Conservation (phyloP, 2,888 invertebrate species). For the Drosophila seclusa region DNA sequence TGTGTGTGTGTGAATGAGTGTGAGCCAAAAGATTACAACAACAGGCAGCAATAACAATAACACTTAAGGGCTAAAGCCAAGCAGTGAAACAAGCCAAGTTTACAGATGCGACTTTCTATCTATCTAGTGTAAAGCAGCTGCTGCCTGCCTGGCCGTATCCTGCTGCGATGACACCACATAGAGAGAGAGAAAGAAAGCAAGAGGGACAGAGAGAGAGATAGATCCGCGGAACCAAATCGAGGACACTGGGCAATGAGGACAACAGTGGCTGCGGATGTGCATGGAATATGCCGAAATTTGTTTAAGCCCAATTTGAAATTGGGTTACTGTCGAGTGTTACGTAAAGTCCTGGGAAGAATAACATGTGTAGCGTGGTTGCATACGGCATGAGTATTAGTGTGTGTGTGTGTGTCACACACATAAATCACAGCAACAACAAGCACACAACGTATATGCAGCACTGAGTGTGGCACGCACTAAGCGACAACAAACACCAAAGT, state of each 20-base stretch:
- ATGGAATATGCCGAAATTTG: slow-evolving; percentile 59
- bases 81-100: slow-evolving; percentile 35
- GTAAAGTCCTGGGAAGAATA: slow-evolving; percentile 45
- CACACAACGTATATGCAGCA: slow-evolving; percentile 52
- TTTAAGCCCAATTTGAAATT: slow-evolving; percentile 68
- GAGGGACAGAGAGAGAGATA: not conserved
- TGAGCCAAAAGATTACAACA: slow-evolving; percentile 38
- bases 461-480: slow-evolving; percentile 49
- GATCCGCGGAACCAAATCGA: slow-evolving; percentile 31
- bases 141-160: slow-evolving; percentile 17
- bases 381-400: not conserved
- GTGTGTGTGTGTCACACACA: slow-evolving; percentile 35
- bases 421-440: slow-evolving; percentile 53
- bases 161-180: slow-evolving; percentile 40
- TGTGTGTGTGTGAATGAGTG: slow-evolving; percentile 15
- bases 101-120: slow-evolving; percentile 33
- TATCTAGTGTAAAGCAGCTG: slow-evolving; percentile 19
- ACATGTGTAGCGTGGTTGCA: slow-evolving; percentile 39
- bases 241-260: slow-evolving; percentile 28
- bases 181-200: slow-evolving; percentile 8
- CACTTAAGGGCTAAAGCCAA: slow-evolving; percentile 53
- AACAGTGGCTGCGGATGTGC: slow-evolving; percentile 31
- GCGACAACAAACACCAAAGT: slow-evolving; percentile 42
- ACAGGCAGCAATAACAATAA: slow-evolving; percentile 61
- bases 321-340: slow-evolving; percentile 68